phyloP scores from a whole-genome alignment of 2,113 vertebrate genomes.

The Andinoacara biseriatus region DNA sequence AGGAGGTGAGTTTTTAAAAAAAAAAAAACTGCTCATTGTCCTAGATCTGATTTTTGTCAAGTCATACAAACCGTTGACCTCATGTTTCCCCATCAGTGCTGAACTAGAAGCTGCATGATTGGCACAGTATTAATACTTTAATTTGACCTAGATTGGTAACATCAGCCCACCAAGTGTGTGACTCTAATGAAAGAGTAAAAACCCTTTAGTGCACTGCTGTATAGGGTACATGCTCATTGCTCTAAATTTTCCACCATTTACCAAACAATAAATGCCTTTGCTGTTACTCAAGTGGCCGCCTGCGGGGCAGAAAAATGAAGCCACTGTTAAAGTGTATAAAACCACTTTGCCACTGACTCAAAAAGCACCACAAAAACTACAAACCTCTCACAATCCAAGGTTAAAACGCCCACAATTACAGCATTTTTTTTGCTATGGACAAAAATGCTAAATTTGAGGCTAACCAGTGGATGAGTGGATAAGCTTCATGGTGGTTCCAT shows the following conservation, averaged over 20 bases:
- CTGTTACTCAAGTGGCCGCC: background rate
- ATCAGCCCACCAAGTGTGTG: background rate
- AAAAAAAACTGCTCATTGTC: background rate
- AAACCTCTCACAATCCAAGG: background rate
- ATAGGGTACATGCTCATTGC: background rate
- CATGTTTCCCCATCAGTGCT: background rate
- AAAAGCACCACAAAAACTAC: too few relatives aligned
- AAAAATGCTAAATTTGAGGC: background rate
- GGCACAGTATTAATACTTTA: constrained; percentile 7
- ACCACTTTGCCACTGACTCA: background rate
- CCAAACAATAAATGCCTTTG: background rate
- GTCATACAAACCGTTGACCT: background rate
- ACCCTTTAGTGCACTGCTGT: background rate
- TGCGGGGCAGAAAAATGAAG: background rate
- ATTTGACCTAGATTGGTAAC: constrained; percentile 3
- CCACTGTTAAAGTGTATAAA: background rate
- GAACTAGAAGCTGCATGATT: background rate
- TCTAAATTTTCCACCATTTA: background rate
- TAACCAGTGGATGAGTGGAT: background rate
- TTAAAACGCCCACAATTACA: background rate
- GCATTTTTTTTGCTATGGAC: background rate
- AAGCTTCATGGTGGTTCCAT: background rate
- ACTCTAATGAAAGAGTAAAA: background rate
- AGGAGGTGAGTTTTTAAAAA: background rate
- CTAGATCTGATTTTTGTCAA: constrained; percentile 13